Percentiles rank a stretch among this genome's conserved stretches.
These are phyloP conservation scores for Patella pellucida DNA, from an alignment of 2,888 invertebrate species.

Conservation along the genomic window DNA sequence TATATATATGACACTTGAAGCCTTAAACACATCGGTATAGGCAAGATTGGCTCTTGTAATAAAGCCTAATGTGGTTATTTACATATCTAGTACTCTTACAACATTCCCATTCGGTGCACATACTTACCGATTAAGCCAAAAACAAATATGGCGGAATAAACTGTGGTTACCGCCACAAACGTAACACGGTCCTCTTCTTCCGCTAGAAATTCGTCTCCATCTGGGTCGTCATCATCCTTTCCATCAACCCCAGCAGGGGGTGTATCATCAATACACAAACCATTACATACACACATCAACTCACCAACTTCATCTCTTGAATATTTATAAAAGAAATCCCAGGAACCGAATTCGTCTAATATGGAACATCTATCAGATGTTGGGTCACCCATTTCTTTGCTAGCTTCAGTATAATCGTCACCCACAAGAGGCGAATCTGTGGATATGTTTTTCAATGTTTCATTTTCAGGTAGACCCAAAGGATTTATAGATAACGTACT, in stretches of 20 bases:
- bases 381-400: too few species aligned
- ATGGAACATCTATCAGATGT: constrained; percentile 11
- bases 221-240: constrained; percentile 11
- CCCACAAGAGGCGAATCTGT: too few species aligned
- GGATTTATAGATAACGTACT: too few species aligned
- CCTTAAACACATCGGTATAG: too few species aligned
- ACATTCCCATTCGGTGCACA: not conserved
- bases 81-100: too few species aligned
- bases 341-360: constrained; percentile 15
- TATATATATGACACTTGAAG: too few species aligned
- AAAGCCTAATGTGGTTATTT: too few species aligned
- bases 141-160: constrained; percentile 30
- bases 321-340: constrained; percentile 30
- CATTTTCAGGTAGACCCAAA: too few species aligned
- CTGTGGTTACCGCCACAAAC: constrained; percentile 30
- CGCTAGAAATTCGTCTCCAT: constrained; percentile 12
- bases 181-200: constrained; percentile 25
- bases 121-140: constrained; percentile 35
- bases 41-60: too few species aligned
- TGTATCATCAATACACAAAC: constrained; percentile 18
- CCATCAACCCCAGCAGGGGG: constrained; percentile 3
- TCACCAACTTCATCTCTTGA: constrained; percentile 22
- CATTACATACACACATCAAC: constrained; percentile 29
- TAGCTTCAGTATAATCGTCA: too few species aligned
- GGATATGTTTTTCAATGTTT: too few species aligned